These are phyloP conservation scores for Pogonognathellus flavescens DNA, from an alignment of 1,140 invertebrate genomes.

Conservation along the genomic window DNA sequence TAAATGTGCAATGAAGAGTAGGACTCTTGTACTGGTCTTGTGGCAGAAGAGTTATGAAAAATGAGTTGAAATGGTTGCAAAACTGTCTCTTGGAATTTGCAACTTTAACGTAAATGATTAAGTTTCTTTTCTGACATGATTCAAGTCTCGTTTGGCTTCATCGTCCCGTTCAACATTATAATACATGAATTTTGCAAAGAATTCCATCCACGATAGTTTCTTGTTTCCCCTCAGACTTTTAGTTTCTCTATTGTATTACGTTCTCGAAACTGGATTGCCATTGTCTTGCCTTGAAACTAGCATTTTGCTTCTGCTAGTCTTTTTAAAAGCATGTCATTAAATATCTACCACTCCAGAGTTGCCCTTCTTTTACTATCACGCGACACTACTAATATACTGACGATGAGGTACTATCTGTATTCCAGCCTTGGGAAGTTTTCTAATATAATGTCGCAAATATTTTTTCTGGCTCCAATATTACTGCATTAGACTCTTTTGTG, in stretches of 20 bases:
- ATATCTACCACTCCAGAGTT: not conserved
- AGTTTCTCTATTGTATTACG: constrained; percentile 20
- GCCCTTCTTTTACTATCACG: not conserved
- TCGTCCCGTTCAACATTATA: constrained; percentile 12
- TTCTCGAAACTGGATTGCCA: constrained; percentile 7
- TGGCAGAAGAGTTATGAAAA: constrained; percentile 32
- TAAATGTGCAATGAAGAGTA: too few species aligned
- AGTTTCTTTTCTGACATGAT: constrained; percentile 25
- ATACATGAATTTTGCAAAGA: constrained; percentile 28
- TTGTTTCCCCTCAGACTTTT: constrained; percentile 25
- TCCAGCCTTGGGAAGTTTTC: too few species aligned
- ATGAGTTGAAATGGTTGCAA: constrained; percentile 21
- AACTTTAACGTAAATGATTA: constrained; percentile 42
- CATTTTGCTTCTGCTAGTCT: not conserved
- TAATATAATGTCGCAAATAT: too few species aligned
- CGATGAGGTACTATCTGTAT: too few species aligned
- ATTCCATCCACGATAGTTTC: not conserved
- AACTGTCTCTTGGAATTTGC: constrained; percentile 35
- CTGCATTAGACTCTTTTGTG: too few species aligned
- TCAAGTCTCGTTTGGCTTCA: constrained; percentile 25
- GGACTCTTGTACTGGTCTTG: too few species aligned
- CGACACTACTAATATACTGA: not conserved
- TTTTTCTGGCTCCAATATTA: too few species aligned
- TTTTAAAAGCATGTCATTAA: constrained; percentile 27
- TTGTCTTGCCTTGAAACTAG: too few species aligned